Evolutionary conservation across 2,888 invertebrate genomes (phyloP), one percentile per base, ranked within the genome.

Genomic region (Unio delphinus): DNA sequence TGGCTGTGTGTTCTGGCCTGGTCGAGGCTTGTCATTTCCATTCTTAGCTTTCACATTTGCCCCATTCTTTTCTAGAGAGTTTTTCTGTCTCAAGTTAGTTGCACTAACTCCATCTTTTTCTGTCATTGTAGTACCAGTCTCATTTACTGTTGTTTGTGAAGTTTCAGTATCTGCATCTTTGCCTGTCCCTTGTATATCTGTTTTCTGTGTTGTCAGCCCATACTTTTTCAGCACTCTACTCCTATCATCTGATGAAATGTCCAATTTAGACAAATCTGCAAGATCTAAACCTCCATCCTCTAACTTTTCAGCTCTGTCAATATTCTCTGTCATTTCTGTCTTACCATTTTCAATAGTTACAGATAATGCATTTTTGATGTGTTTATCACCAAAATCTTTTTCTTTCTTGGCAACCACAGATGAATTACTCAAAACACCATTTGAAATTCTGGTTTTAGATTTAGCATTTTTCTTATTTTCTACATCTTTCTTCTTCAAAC

Each of bases 221-320:
- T 77, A 77, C 63, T 75, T 77, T 57, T 68, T 75, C 28, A 77
- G 61, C 20, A 77, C 73, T 64, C 65, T 69, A 45, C 15, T 3
- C 45, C 45, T 45, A 45, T 45, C 45, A 3, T 45, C 45, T 45
- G 45, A 15, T 45, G 45, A 45, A 45, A 45, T 15, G 11, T 45
- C 45, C 45, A 45, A 45, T 45, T 45, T 45, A 45, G 45, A 45
- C 45, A 45, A 45, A 45, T 45, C 45, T 45, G 45, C 11, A 45
- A 45, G 15, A 45, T 45, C 45, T 45, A 45, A 45, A 45, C 15
- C 15, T 45, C 45, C 45, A 45, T 45, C 45, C 3, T 45, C 45
- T 45, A 11, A 11, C 45, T 45, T 45, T 15, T 45, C 45, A 45
- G 15, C 15, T 45, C 15, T 45, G 11, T 45, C 45, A 45, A 45